These are phyloP conservation scores for Lycaon pictus DNA, from an alignment of 2,113 vertebrate genomes.

Conservation along the genomic window DNA sequence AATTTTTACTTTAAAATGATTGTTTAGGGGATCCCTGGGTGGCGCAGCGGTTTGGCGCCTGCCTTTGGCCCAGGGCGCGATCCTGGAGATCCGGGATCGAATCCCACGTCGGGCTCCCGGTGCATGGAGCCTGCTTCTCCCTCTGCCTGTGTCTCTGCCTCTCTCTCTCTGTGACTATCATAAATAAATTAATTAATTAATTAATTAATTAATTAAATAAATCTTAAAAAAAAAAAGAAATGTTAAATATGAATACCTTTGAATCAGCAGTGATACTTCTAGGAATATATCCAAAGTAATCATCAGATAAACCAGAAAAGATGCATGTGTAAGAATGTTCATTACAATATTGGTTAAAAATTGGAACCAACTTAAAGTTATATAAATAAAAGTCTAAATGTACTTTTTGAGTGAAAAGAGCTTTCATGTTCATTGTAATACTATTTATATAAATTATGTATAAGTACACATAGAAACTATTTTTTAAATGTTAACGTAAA, in stretches of 20 bases:
- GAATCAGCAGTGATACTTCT: neutral
- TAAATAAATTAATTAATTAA: too few relatives aligned
- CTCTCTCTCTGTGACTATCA: too few relatives aligned
- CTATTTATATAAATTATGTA: neutral
- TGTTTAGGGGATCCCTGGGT: too few relatives aligned
- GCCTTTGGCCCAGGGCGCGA: too few relatives aligned
- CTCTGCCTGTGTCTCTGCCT: too few relatives aligned
- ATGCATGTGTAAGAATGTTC: neutral
- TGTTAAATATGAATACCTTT: neutral
- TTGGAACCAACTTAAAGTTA: neutral
- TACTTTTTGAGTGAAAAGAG: constrained; percentile 22
- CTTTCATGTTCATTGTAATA: neutral
- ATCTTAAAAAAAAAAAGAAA: too few relatives aligned
- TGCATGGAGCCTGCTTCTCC: too few relatives aligned
- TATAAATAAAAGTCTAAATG: neutral
- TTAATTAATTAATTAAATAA: too few relatives aligned
- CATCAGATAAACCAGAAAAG: neutral
- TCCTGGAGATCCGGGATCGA: too few relatives aligned
- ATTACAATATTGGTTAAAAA: neutral
- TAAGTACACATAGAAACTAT: neutral
- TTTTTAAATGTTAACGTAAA: neutral
- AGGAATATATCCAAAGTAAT: neutral
- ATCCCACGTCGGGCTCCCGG: too few relatives aligned
- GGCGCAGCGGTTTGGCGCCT: too few relatives aligned
- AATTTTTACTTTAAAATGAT: too few relatives aligned